A percentile compares a stretch with the other conserved stretches of the same genome.
Evolutionary conservation across 2,888 invertebrate species (phyloP).

Genomic region (Amiota mariae): DNA sequence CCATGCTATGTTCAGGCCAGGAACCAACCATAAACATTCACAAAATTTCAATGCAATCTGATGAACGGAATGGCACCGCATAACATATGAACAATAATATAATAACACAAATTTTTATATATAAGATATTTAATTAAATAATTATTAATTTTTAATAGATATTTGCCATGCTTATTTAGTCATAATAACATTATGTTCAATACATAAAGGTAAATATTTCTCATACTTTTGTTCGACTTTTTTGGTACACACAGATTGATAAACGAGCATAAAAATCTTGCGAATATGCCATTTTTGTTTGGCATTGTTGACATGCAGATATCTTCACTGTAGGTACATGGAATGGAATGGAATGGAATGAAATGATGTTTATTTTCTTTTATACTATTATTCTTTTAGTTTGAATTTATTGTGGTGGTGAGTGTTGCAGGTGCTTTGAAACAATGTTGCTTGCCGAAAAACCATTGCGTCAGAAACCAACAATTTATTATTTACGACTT

Average conservation of each 20-base stretch:
- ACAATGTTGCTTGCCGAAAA: background rate
- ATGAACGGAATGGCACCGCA: too few relatives aligned
- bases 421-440: conserved; percentile 12
- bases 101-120: too few relatives aligned
- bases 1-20: too few relatives aligned
- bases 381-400: conserved; percentile 2
- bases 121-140: too few relatives aligned
- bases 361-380: conserved; percentile 8
- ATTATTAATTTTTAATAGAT: too few relatives aligned
- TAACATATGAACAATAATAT: too few relatives aligned
- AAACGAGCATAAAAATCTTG: background rate
- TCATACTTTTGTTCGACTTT: background rate
- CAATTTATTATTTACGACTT: conserved; percentile 7
- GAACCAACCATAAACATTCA: too few relatives aligned
- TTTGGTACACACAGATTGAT: background rate
- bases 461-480: background rate
- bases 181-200: too few relatives aligned
- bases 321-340: too few relatives aligned
- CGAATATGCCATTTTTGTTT: background rate
- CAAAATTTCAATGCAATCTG: too few relatives aligned
- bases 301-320: conserved; percentile 39
- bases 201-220: background rate
- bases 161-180: too few relatives aligned
- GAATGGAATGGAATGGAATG: too few relatives aligned
- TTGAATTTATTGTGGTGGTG: conserved; percentile 2